Conservation (phyloP, 2,113 vertebrate genomes). For the Microtus montanus region DNA sequence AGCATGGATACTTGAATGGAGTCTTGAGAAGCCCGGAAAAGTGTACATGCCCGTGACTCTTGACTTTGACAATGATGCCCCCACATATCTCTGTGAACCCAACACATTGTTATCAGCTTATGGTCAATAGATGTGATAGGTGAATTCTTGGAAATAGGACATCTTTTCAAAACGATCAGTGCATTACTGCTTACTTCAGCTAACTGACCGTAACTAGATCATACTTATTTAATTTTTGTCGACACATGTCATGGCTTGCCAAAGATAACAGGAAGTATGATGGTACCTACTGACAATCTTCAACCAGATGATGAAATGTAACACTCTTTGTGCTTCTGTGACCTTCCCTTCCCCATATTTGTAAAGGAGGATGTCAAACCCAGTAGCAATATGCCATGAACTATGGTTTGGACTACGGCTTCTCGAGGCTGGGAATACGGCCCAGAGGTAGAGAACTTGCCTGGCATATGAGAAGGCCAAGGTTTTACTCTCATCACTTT, state of each 20-base stretch:
- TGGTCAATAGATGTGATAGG: not conserved
- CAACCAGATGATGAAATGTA: not conserved
- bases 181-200: not conserved
- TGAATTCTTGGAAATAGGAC: constrained; percentile 7
- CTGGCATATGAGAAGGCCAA: too few relatives aligned
- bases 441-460: not conserved
- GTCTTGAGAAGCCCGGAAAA: not conserved
- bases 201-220: not conserved
- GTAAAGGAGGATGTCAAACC: not conserved
- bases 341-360: not conserved
- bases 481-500: not conserved
- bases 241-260: not conserved
- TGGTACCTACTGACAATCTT: not conserved
- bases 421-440: not conserved
- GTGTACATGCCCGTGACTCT: not conserved
- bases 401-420: not conserved
- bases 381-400: not conserved
- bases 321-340: not conserved
- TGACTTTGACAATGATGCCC: not conserved
- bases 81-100: not conserved
- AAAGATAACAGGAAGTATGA: not conserved
- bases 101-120: not conserved
- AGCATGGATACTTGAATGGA: not conserved
- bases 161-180: not conserved
- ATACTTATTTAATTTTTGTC: constrained; percentile 21